Percentiles rank a stretch among this genome's conserved stretches.
Conservation (phyloP, 2,888 invertebrate species). For the Phortica okadai region DNA sequence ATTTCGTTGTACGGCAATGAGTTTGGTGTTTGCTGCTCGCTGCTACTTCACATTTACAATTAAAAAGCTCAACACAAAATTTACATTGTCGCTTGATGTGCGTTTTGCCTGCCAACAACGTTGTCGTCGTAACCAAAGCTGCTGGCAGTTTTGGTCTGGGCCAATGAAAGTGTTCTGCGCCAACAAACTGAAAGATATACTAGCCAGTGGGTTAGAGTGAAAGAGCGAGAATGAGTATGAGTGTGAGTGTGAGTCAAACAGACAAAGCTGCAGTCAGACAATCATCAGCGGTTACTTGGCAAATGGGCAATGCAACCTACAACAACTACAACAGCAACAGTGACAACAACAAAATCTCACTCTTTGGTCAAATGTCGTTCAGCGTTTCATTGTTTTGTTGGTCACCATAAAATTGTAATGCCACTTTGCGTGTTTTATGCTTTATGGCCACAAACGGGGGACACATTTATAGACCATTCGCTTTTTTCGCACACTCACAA, state of each 20-base stretch:
- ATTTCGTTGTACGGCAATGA: constrained; percentile 39
- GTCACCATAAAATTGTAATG: constrained; percentile 68
- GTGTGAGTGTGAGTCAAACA: constrained; percentile 31
- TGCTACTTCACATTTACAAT: constrained; percentile 58
- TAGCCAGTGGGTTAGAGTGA: constrained; percentile 42
- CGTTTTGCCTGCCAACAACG: background rate
- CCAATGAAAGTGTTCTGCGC: background rate
- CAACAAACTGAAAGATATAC: background rate
- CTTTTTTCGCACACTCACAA: background rate
- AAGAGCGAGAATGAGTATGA: constrained; percentile 28
- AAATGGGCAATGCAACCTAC: constrained; percentile 17
- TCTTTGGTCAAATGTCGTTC: constrained; percentile 41
- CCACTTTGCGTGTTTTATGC: constrained; percentile 71
- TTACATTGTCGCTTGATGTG: constrained; percentile 66
- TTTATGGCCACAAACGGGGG: constrained; percentile 68
- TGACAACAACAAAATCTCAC: background rate
- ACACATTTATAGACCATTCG: constrained; percentile 38
- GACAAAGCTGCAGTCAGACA: constrained; percentile 33
- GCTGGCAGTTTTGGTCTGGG: background rate
- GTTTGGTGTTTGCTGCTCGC: background rate
- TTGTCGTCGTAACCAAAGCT: no score
- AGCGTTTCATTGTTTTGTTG: constrained; percentile 52
- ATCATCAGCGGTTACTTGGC: constrained; percentile 40
- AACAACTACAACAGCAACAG: background rate
- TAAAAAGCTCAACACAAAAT: constrained; percentile 71